These are phyloP conservation scores for Camptogramma bilineatum DNA, from an alignment of 2,888 invertebrate species.

Conservation along the genomic window DNA sequence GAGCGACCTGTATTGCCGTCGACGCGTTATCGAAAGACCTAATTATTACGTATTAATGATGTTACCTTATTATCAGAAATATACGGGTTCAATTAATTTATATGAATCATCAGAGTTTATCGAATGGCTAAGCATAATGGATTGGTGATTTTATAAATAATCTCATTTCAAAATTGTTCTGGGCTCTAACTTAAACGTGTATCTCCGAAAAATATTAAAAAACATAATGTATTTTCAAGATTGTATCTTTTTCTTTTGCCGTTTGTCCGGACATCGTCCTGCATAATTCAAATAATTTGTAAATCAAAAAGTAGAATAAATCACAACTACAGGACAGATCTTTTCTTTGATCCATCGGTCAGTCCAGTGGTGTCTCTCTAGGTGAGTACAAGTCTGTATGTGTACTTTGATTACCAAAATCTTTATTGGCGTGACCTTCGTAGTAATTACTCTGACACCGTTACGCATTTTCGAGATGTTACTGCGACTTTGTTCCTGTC, in stretches of 20 bases:
- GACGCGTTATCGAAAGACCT: not conserved
- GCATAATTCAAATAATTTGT: slow-evolving; percentile 36
- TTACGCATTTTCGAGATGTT: not conserved
- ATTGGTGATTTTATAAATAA: too few species aligned
- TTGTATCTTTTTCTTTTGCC: not conserved
- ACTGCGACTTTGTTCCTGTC: not conserved
- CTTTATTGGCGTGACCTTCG: slow-evolving; percentile 16
- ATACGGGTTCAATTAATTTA: not conserved
- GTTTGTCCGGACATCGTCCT: slow-evolving; percentile 15
- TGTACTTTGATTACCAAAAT: not conserved
- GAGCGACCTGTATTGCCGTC: too few species aligned
- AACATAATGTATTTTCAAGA: not conserved
- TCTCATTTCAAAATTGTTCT: too few species aligned
- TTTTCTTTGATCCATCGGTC: slow-evolving; percentile 1
- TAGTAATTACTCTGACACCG: not conserved
- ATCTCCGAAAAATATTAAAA: not conserved
- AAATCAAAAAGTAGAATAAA: slow-evolving; percentile 25
- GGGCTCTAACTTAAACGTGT: not conserved
- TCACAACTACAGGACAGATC: not conserved
- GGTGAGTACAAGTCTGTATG: slow-evolving; percentile 11
- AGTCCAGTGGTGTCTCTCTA: slow-evolving; percentile 13
- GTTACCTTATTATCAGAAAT: not conserved
- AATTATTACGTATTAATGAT: not conserved
- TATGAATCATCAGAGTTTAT: too few species aligned
- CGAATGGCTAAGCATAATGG: too few species aligned